A percentile compares a stretch with the other conserved stretches of the same genome.
Evolutionary conservation across 2,797 vertebrate species (phyloP).

Genomic region (Uromys caudimaculatus): DNA sequence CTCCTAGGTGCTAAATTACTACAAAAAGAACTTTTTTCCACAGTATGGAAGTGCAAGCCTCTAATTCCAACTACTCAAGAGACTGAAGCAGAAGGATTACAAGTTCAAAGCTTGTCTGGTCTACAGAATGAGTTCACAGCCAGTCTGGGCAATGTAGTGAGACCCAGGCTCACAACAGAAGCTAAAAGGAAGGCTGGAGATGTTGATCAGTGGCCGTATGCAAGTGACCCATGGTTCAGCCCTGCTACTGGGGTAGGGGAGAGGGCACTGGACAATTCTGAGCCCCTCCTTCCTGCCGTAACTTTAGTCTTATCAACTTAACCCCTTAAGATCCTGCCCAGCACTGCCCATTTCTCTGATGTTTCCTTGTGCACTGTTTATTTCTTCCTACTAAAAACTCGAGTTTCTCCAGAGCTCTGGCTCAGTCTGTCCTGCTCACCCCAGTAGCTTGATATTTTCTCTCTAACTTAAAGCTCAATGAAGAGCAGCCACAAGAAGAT

Average conservation of each 20-base stretch:
- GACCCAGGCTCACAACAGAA: background rate
- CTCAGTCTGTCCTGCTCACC: background rate
- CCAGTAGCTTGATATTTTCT: background rate
- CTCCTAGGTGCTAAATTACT: background rate
- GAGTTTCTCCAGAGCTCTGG: background rate
- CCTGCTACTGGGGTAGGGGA: background rate
- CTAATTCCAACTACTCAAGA: background rate
- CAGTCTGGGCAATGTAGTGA: background rate
- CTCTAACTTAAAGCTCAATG: background rate
- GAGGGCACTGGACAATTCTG: background rate
- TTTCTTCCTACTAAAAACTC: background rate
- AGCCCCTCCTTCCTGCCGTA: background rate
- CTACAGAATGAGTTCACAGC: background rate
- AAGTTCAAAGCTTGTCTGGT: background rate
- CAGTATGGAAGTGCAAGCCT: too few species aligned
- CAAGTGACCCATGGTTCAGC: background rate
- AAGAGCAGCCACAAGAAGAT: background rate
- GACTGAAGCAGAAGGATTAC: background rate
- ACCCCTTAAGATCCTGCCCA: background rate
- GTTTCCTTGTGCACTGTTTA: background rate
- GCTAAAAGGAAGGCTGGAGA: background rate
- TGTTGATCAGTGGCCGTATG: background rate
- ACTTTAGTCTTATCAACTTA: background rate
- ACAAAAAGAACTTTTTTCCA: background rate
- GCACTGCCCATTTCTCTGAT: background rate